Base-by-base conservation (phyloP, 2,797 vertebrate species). In the Dendrocincla fuliginosa region DNA sequence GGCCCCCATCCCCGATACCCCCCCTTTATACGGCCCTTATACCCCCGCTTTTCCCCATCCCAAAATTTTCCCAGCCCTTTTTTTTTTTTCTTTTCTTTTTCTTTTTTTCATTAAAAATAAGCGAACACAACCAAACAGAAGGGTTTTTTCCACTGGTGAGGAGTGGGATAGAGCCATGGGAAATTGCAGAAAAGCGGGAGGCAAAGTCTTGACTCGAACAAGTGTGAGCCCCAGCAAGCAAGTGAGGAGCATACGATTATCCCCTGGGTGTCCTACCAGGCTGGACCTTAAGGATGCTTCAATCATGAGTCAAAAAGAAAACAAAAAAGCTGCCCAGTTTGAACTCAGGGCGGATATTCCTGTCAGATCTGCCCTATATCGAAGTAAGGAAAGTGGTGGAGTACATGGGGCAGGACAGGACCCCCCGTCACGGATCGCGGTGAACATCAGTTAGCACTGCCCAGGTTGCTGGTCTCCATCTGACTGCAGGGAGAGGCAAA, bases 391-490 rank as follows among this genome's bases (percentile, higher is more conserved):
- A 84, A 69, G 79, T 1, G 20, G 16, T 32, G 15, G 12, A 61
- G 17, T 5, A 8, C 3, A 11, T 11, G 37, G 23, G 32, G 32
- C 63, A 44, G 69, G 53, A 67, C 27, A n/a, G 23, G n/a, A 52
- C 76, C 33, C 11, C 12, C 61, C 67, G 17, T 65, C 41, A 47
- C 2, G 33, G 28, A 9, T 5, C 6, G 1, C 18, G 12, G 78
- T 7, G 82, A 46, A 63, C 13, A 52, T 32, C 87, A 32, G n/a
- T 2, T 2, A 41, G 44, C 0, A 2, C 52, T 49, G 33, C 5
- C 1, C 32, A 33, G 27, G 17, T 27, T 56, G 42, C 19, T 0
- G 0, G 11, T 69, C 65, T 44, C 16, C 5, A 0, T 14, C 37
- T 17, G 32, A 5, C 27, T 1, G 5, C 18, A 2, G 41, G 9